Evolutionary conservation across 2,888 invertebrate species (phyloP), one percentile per base, ranked within the genome.

Genomic region (Tupiocoris notatus): DNA sequence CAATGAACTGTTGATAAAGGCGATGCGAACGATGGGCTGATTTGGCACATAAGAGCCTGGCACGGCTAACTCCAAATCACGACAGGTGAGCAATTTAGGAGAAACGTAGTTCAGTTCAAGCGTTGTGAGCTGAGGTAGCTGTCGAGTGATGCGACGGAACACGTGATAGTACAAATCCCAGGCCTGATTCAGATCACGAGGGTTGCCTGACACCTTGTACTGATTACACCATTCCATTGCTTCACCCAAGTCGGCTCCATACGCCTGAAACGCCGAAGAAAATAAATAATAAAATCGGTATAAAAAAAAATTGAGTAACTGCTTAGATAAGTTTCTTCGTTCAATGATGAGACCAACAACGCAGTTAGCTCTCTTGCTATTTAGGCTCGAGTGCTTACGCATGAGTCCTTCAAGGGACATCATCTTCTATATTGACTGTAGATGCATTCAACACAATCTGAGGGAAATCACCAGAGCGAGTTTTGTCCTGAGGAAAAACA

Each of bases 141-240:
- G 99, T 20, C 96, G 90, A 20, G 96, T 94, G 83, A 99, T 98
- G 81, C 96, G 90, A 24, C 98, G 89, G 86, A 99, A 99, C 71
- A 99, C 98, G 84, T 97, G 95, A 86, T 99, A 99, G 86, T 99
- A 99, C 56, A 98, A 88, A 84, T 99, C 98, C 99, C 99, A 99
- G 1, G 99, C 99, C 83, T 96, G 96, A 83, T 96, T 97, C 80
- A 99, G 85, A 82, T 99, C 98, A 80, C 96, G 90, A 2, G 93
- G 90, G 81, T 92, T 92, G 0, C 92, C 90, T 0, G 95, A 93
- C 22, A 91, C 88, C 85, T 91, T 92, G 83, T 92, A 98, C 81
- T 95, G 89, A 82, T 93, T 91, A 83, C 98, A 99, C 94, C 96
- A 98, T 81, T 96, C 96, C 81, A 93, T 91, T 0, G 99, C 99